phyloP scores from a whole-genome alignment of 2,797 vertebrate genomes.

The Gymnodraco acuticeps region DNA sequence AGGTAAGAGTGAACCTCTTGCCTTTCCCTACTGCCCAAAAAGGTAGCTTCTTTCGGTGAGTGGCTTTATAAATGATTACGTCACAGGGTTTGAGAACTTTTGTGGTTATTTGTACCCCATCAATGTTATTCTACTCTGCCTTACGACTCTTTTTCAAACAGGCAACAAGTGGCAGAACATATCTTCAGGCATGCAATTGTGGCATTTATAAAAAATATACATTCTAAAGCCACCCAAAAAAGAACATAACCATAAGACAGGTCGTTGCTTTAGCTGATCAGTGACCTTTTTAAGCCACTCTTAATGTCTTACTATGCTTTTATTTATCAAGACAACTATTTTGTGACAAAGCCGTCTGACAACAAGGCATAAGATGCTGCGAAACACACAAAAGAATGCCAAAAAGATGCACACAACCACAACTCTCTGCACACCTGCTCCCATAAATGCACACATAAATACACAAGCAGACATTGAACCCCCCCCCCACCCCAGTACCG shows the following conservation, averaged over 20 bases:
- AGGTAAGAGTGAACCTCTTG: not conserved
- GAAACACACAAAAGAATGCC: conserved; percentile 10
- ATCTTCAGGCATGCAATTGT: not conserved
- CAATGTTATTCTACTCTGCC: not conserved
- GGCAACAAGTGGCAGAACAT: not conserved
- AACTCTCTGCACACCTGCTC: conserved; percentile 48
- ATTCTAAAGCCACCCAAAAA: not conserved
- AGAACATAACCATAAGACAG: not conserved
- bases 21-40: not conserved
- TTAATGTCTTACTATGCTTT: too few species aligned
- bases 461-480: conserved; percentile 31
- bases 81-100: not conserved
- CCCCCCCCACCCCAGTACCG: conserved; percentile 86
- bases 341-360: not conserved
- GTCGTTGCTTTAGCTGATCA: not conserved
- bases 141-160: not conserved
- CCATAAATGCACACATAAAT: conserved; percentile 48
- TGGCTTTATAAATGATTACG: not conserved
- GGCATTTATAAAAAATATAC: not conserved
- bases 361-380: not conserved
- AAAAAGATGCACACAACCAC: conserved; percentile 4
- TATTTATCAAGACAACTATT: too few species aligned
- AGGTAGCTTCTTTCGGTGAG: too few species aligned
- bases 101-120: not conserved
- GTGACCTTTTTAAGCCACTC: not conserved